Conservation (phyloP, 2,888 invertebrate genomes). For the Nowickia ferox region DNA sequence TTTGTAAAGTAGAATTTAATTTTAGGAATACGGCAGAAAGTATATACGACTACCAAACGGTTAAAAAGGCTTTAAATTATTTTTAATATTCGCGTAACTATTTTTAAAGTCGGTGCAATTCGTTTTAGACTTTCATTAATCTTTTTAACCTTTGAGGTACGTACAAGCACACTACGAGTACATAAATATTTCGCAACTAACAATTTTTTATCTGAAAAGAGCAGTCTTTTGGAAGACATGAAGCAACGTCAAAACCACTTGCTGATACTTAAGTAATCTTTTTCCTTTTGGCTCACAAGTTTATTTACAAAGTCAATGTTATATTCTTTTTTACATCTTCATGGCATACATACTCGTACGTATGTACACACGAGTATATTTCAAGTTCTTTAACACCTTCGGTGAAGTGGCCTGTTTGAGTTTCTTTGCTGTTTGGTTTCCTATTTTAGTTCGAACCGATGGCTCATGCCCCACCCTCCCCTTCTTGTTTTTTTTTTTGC, state of each 20-base stretch:
- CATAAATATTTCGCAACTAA: not conserved
- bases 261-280: not conserved
- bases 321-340: not conserved
- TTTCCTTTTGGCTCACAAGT: not conserved
- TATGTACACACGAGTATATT: not conserved
- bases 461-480: not conserved
- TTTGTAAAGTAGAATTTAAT: too few relatives aligned
- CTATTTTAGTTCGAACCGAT: not conserved
- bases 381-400: conserved; percentile 49
- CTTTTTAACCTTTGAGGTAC: not conserved
- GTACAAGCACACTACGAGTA: too few relatives aligned
- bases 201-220: not conserved
- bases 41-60: too few relatives aligned
- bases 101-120: too few relatives aligned
- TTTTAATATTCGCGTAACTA: too few relatives aligned
- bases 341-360: not conserved
- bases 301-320: conserved; percentile 54
- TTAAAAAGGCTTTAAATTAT: too few relatives aligned
- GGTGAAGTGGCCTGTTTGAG: conserved; percentile 25
- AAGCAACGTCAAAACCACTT: conserved; percentile 40
- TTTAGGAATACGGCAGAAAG: too few relatives aligned
- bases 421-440: conserved; percentile 39
- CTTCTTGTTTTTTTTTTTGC: not conserved
- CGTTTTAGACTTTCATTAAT: not conserved
- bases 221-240: not conserved